Evolutionary conservation across 2,888 invertebrate species (phyloP).

Genomic region (Athalia cordata): DNA sequence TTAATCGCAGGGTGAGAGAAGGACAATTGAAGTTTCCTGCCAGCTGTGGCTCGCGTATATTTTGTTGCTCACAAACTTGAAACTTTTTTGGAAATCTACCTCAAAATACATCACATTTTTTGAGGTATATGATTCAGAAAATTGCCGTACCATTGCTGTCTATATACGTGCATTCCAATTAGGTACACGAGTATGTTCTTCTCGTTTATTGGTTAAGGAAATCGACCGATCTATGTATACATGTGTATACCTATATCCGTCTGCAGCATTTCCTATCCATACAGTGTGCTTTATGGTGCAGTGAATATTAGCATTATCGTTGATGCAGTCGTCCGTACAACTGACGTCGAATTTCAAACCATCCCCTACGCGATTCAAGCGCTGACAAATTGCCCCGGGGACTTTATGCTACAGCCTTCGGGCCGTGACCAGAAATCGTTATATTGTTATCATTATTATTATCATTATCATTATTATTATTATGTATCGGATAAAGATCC

Average conservation of each 20-base stretch:
- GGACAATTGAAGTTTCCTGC: constrained; percentile 17
- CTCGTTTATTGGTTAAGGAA: no score
- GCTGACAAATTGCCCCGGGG: constrained; percentile 22
- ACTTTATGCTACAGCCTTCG: background rate
- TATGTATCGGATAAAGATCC: no score
- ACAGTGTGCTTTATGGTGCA: background rate
- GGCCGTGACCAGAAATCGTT: constrained; percentile 26
- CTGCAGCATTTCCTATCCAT: background rate
- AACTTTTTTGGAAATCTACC: background rate
- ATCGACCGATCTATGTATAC: no score
- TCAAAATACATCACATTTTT: background rate
- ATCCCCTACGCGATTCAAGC: constrained; percentile 2
- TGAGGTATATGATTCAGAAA: no score
- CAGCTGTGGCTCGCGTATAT: constrained; percentile 6
- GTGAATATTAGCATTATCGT: background rate
- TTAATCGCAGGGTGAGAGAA: background rate
- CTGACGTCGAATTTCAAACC: background rate
- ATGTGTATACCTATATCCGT: background rate
- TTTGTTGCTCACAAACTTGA: background rate
- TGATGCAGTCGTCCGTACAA: background rate
- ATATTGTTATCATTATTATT: background rate
- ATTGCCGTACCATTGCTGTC: no score
- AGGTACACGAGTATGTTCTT: no score
- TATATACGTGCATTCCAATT: no score
- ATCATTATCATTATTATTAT: no score